A percentile compares a stretch with the other conserved stretches of the same genome.
phyloP scores from a whole-genome alignment of 2,888 invertebrate species.

The Nomada fabriciana region DNA sequence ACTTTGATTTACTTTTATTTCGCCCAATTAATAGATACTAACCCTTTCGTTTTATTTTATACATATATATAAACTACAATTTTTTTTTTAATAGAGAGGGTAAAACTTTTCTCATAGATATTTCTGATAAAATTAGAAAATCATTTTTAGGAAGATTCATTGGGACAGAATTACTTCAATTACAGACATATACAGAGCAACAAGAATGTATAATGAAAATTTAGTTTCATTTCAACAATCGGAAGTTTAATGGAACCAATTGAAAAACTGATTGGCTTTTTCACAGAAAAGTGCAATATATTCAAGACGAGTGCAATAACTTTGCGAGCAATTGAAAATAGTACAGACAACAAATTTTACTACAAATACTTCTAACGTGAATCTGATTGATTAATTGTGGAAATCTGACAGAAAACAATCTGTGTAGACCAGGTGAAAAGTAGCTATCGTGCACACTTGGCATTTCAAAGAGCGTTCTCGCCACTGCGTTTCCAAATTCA shows the following conservation, averaged over 20 bases:
- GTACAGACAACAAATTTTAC: too few species aligned
- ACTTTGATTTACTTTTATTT: neutral
- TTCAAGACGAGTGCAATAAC: too few species aligned
- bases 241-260: neutral
- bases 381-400: neutral
- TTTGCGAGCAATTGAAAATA: too few species aligned
- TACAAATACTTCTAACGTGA: too few species aligned
- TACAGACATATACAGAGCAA: too few species aligned
- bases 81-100: neutral
- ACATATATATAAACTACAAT: neutral
- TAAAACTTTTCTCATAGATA: too few species aligned
- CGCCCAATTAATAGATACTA: neutral
- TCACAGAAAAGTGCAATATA: neutral
- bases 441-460: slow-evolving; percentile 7
- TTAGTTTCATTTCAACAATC: too few species aligned
- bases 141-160: too few species aligned
- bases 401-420: slow-evolving; percentile 6
- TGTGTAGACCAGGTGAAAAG: slow-evolving; percentile 1
- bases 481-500: slow-evolving; percentile 22
- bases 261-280: neutral
- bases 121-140: too few species aligned
- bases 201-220: too few species aligned
- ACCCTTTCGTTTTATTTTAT: neutral
- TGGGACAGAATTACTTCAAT: too few species aligned
- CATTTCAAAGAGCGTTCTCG: slow-evolving; percentile 2